phyloP scores from a whole-genome alignment of 2,113 vertebrate species.

The Oncorhynchus kisutch region DNA sequence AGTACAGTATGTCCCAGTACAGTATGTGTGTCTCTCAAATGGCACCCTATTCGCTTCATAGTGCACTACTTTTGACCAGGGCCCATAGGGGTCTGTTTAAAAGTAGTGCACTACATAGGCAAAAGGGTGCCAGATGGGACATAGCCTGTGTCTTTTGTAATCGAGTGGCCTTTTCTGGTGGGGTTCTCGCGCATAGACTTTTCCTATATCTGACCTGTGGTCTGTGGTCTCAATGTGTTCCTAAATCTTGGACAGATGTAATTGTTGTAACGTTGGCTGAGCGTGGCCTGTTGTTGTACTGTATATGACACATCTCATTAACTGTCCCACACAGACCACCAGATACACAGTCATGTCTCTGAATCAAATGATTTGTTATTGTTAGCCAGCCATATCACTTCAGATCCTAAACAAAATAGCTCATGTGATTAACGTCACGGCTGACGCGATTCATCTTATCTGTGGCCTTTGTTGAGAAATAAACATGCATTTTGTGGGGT shows the following conservation, averaged over 20 bases:
- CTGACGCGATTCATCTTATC: not conserved
- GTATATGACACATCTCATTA: not conserved
- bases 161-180: too few relatives aligned
- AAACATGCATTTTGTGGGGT: not conserved
- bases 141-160: too few relatives aligned
- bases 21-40: too few relatives aligned
- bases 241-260: slow-evolving; percentile 55
- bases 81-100: too few relatives aligned
- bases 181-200: slow-evolving; percentile 11
- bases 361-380: not conserved
- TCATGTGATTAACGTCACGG: not conserved
- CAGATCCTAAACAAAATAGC: not conserved
- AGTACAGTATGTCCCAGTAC: too few relatives aligned
- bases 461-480: not conserved
- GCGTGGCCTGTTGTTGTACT: slow-evolving; percentile 36
- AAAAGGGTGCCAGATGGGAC: too few relatives aligned
- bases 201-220: slow-evolving; percentile 42
- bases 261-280: slow-evolving; percentile 47
- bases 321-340: slow-evolving; percentile 28
- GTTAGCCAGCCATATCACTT: slow-evolving; percentile 3
- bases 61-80: too few relatives aligned
- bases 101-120: too few relatives aligned
- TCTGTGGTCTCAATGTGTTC: slow-evolving; percentile 57
- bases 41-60: too few relatives aligned
- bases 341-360: not conserved